phyloP scores from a whole-genome alignment of 23 tunicate genomes.

The Trididemnum clinides region DNA sequence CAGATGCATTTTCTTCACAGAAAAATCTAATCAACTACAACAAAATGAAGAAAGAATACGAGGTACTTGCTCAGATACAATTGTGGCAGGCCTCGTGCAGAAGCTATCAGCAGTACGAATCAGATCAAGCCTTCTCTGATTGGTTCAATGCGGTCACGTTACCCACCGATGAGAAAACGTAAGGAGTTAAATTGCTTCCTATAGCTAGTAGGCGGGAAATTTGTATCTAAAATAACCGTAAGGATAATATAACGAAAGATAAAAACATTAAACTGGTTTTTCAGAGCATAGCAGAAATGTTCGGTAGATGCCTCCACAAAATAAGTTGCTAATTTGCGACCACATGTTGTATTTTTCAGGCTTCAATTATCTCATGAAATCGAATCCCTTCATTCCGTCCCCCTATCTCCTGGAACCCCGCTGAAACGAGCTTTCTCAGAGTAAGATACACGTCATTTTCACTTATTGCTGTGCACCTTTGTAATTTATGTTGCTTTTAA shows the following conservation, averaged over 20 bases:
- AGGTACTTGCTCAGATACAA: constrained; percentile 85
- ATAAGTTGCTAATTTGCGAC: too few relatives aligned
- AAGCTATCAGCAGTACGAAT: constrained; percentile 55
- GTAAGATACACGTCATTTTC: too few relatives aligned
- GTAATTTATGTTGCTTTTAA: too few relatives aligned
- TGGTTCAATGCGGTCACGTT: constrained; percentile 79
- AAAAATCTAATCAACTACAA: constrained; percentile 81
- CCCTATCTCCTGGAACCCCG: constrained; percentile 35
- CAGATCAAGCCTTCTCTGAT: constrained; percentile 45
- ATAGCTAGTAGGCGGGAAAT: too few relatives aligned
- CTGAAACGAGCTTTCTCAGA: constrained; percentile 43
- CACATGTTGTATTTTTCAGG: too few relatives aligned
- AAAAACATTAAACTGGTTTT: too few relatives aligned
- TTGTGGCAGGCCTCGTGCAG: constrained; percentile 88
- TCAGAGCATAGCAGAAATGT: too few relatives aligned
- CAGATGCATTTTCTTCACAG: too few relatives aligned
- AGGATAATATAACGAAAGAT: too few relatives aligned
- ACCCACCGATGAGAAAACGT: constrained; percentile 81
- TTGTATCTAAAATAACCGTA: too few relatives aligned
- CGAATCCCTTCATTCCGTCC: constrained; percentile 6
- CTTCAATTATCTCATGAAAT: constrained; percentile 40
- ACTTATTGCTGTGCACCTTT: too few relatives aligned
- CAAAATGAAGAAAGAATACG: constrained; percentile 89
- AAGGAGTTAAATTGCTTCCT: constrained; percentile 32
- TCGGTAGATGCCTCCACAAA: too few relatives aligned